Evolutionary conservation across 2,888 invertebrate species (phyloP).

Genomic region (Acleris emargana): DNA sequence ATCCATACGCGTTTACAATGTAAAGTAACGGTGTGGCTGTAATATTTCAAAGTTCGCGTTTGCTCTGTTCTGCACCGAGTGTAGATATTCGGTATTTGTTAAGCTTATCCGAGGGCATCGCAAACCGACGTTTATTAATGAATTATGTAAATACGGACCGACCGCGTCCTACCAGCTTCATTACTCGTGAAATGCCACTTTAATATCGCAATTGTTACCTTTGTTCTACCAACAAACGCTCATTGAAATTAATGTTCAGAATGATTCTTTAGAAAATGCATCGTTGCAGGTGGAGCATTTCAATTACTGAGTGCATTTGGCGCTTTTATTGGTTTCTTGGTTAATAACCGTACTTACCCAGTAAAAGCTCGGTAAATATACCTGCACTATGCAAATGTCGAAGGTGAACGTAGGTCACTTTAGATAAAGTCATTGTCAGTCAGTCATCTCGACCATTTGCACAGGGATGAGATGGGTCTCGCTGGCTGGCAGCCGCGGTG

Average conservation of each 20-base stretch:
- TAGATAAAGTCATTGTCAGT: not conserved
- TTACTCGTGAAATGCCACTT: conserved; percentile 65
- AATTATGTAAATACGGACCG: conserved; percentile 73
- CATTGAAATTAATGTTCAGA: conserved; percentile 46
- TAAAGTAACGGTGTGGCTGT: conserved; percentile 32
- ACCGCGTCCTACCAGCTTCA: conserved; percentile 59
- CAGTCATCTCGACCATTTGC: conserved; percentile 15
- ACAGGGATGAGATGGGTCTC: conserved; percentile 41
- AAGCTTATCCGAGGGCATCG: conserved; percentile 73
- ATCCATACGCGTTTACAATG: conserved; percentile 21
- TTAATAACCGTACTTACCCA: too few species aligned
- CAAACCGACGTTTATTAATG: conserved; percentile 73
- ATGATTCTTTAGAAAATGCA: conserved; percentile 44
- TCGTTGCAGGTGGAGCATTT: conserved; percentile 36
- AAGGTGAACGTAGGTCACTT: too few species aligned
- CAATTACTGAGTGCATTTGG: conserved; percentile 15
- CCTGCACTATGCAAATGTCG: too few species aligned
- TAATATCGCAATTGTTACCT: conserved; percentile 55
- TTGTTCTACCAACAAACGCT: conserved; percentile 47
- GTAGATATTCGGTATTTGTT: conserved; percentile 67
- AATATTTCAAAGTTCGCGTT: conserved; percentile 45
- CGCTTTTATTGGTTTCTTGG: too few species aligned
- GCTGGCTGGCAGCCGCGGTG: conserved; percentile 49
- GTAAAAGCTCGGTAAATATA: too few species aligned
- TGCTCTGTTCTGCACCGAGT: conserved; percentile 42